These are phyloP conservation scores for Crocodylus rhombifer DNA, from an alignment of 2,797 vertebrate genomes.

Conservation along the genomic window DNA sequence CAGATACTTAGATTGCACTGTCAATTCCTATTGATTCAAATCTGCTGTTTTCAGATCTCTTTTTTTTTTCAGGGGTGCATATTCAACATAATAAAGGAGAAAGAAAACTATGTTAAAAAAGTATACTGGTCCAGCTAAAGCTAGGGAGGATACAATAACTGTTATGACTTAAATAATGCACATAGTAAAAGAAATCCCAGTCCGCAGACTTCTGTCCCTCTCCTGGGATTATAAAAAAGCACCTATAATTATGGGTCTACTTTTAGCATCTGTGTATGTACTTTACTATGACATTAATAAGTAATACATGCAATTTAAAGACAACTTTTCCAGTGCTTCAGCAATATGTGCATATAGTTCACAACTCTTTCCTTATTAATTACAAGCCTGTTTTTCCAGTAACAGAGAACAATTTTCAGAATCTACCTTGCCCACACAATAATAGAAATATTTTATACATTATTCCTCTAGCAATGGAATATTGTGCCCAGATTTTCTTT, in stretches of 20 bases:
- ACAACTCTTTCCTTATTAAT: not conserved
- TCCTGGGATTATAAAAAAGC: not conserved
- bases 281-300: not conserved
- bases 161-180: not conserved
- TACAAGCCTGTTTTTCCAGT: not conserved
- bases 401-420: not conserved
- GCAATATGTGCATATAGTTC: not conserved
- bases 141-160: not conserved
- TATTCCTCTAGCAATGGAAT: not conserved
- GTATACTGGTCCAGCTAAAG: not conserved
- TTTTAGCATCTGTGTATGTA: not conserved
- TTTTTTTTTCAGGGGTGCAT: not conserved
- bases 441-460: not conserved
- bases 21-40: not conserved
- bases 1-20: not conserved
- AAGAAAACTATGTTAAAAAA: not conserved
- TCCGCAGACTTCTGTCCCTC: not conserved
- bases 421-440: not conserved
- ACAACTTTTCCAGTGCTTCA: not conserved
- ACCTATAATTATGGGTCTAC: not conserved
- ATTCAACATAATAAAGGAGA: not conserved
- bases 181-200: not conserved
- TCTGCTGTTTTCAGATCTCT: not conserved
- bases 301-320: not conserved
- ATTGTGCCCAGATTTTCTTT: not conserved